Evolutionary conservation across 1,140 invertebrate species (phyloP).

Genomic region (Metaphire vulgaris): DNA sequence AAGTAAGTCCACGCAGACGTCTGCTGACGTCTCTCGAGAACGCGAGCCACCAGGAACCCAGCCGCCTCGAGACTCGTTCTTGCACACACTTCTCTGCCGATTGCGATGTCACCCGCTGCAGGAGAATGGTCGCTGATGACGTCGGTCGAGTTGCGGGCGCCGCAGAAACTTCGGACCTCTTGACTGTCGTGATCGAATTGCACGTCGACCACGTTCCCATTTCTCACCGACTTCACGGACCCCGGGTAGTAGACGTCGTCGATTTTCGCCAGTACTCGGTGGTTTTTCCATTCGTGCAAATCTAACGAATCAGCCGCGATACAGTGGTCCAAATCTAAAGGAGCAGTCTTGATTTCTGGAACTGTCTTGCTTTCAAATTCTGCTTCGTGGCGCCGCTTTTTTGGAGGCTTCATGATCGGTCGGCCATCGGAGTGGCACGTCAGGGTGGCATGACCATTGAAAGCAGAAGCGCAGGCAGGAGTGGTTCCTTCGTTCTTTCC

Average conservation of each 20-base stretch:
- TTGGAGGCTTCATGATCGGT: neutral
- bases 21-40: constrained; percentile 65
- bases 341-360: neutral
- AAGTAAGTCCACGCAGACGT: neutral
- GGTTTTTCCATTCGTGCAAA: constrained; percentile 81
- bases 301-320: no score
- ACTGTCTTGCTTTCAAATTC: neutral
- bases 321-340: neutral
- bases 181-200: constrained; percentile 67
- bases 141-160: constrained; percentile 63
- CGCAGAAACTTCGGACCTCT: constrained; percentile 57
- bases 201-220: constrained; percentile 58
- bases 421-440: neutral
- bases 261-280: constrained; percentile 71
- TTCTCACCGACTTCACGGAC: constrained; percentile 60
- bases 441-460: neutral
- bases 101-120: constrained; percentile 65
- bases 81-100: constrained; percentile 61
- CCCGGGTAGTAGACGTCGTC: constrained; percentile 76
- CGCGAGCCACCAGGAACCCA: constrained; percentile 71
- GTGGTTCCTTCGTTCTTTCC: neutral
- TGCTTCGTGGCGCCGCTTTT: neutral
- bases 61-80: constrained; percentile 56
- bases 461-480: neutral
- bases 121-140: constrained; percentile 89